phyloP scores from a whole-genome alignment of 1,140 invertebrate genomes.

The Prorops nasuta region DNA sequence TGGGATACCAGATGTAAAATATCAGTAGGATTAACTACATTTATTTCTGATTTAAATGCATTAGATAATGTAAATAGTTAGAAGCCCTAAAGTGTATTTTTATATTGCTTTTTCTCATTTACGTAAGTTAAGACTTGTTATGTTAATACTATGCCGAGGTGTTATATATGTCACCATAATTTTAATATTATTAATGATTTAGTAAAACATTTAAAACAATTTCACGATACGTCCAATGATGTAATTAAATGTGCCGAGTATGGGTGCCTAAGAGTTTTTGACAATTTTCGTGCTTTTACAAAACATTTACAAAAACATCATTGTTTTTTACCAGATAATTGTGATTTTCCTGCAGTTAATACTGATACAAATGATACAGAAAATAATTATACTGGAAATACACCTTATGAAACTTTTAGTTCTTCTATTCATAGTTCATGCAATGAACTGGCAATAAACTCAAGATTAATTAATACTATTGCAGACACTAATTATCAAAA shows the following conservation, averaged over 20 bases:
- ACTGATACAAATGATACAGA: neutral
- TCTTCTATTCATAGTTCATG: neutral
- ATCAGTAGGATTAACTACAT: too few species aligned
- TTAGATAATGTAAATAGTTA: neutral
- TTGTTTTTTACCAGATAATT: neutral
- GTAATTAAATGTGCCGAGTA: neutral
- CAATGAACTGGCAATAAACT: neutral
- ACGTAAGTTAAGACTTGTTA: neutral
- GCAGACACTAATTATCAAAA: neutral
- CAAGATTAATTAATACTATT: neutral
- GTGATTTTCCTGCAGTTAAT: neutral
- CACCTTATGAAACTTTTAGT: neutral
- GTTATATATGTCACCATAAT: neutral
- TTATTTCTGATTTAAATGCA: neutral
- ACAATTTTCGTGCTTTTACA: neutral
- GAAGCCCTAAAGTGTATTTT: neutral
- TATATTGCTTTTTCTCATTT: neutral
- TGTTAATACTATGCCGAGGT: neutral
- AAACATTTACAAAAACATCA: neutral
- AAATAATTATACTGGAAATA: neutral
- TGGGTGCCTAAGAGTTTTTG: neutral
- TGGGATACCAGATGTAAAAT: neutral
- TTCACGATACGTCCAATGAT: neutral
- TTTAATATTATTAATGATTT: neutral
- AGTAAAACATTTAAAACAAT: neutral